These are phyloP conservation scores for Onychomys leucogaster DNA, from an alignment of 2,797 vertebrate species.

Conservation along the genomic window DNA sequence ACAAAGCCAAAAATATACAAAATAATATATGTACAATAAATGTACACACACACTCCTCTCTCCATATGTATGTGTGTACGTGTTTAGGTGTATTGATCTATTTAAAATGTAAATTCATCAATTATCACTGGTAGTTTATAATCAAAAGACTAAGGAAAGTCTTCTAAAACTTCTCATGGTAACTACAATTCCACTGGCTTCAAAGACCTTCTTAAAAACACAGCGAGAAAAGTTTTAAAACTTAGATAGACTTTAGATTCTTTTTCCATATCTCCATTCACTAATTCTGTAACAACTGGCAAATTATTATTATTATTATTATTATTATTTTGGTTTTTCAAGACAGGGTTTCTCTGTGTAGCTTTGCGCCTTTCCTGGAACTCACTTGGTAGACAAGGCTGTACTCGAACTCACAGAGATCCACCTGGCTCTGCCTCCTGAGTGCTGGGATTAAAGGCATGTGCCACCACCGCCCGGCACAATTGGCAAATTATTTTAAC, in stretches of 20 bases:
- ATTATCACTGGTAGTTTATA: slow-evolving; percentile 12
- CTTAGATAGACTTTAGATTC: background rate
- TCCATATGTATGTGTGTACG: background rate
- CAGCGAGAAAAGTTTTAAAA: slow-evolving; percentile 52
- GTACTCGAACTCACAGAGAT: too few relatives aligned
- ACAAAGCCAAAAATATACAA: background rate
- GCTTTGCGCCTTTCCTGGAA: too few relatives aligned
- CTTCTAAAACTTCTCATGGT: slow-evolving; percentile 33
- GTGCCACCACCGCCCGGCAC: too few relatives aligned
- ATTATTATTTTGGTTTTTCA: too few relatives aligned
- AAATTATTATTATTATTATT: slow-evolving; percentile 62
- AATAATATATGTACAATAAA: slow-evolving; percentile 27
- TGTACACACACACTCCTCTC: background rate
- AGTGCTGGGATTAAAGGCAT: too few relatives aligned
- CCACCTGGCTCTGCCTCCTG: too few relatives aligned
- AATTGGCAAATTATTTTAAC: slow-evolving; percentile 34
- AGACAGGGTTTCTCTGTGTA: too few relatives aligned
- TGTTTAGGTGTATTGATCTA: background rate
- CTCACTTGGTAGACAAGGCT: too few relatives aligned
- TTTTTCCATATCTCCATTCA: slow-evolving; percentile 5
- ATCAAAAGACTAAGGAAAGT: slow-evolving; percentile 5
- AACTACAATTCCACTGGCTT: slow-evolving; percentile 28
- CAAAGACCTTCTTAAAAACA: slow-evolving; percentile 47
- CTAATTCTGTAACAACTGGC: slow-evolving; percentile 51
- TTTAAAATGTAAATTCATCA: slow-evolving; percentile 58